These are phyloP conservation scores for Platycercus adscitus DNA, from an alignment of 2,113 vertebrate genomes.

Conservation along the genomic window DNA sequence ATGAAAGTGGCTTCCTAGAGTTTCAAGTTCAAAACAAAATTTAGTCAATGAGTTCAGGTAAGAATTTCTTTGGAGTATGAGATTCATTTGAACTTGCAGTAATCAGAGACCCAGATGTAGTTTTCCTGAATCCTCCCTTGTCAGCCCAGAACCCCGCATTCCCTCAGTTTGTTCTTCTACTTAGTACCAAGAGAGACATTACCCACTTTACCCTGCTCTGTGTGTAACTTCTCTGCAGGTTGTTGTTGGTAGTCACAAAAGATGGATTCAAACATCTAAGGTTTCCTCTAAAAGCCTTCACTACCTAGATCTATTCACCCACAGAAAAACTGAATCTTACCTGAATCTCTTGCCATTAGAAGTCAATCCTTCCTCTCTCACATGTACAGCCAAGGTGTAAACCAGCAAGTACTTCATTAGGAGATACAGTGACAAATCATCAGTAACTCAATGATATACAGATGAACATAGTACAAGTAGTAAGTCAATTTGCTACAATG, in stretches of 20 bases:
- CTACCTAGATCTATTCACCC: background rate
- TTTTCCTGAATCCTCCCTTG: background rate
- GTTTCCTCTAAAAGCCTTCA: background rate
- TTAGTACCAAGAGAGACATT: background rate
- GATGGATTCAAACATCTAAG: background rate
- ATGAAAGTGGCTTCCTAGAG: slow-evolving; percentile 12
- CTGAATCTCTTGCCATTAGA: background rate
- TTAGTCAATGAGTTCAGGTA: background rate
- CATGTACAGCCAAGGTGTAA: background rate
- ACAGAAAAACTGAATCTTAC: background rate
- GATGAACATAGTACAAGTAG: background rate
- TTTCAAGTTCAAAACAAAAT: slow-evolving; percentile 4
- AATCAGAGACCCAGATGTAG: background rate
- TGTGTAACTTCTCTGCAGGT: background rate
- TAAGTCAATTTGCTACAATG: background rate
- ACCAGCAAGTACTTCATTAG: background rate
- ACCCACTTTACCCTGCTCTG: background rate
- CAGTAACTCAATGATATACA: background rate
- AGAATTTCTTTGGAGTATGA: background rate
- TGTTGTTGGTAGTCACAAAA: background rate
- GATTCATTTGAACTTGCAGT: background rate
- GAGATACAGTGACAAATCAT: background rate
- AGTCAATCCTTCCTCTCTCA: background rate
- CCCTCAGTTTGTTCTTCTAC: background rate
- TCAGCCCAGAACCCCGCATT: background rate